Evolutionary conservation across 2,797 vertebrate species (phyloP).

Genomic region (Gila robusta): DNA sequence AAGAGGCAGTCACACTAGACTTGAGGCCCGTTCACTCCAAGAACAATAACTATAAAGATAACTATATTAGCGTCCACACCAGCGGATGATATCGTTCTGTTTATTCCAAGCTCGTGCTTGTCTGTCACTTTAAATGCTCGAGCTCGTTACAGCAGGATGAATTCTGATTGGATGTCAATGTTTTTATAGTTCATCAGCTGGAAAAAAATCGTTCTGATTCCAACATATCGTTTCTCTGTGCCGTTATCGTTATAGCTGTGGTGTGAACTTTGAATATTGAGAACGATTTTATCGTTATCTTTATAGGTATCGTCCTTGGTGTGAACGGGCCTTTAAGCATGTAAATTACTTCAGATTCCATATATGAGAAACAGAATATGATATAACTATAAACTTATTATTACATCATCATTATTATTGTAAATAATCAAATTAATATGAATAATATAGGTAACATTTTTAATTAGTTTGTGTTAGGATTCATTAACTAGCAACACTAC

Average conservation of each 20-base stretch:
- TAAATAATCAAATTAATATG: not conserved
- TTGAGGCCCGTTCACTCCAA: not conserved
- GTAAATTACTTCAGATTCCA: not conserved
- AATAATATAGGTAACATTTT: not conserved
- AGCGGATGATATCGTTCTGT: not conserved
- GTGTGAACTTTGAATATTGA: no score
- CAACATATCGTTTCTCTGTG: no score
- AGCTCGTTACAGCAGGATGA: not conserved
- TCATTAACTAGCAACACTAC: not conserved
- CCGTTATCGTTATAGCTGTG: no score
- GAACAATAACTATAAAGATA: not conserved
- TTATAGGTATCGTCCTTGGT: no score
- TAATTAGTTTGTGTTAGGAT: not conserved
- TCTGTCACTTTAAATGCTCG: not conserved
- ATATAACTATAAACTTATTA: no score
- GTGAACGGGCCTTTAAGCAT: no score
- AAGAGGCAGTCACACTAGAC: not conserved
- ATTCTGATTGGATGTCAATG: no score
- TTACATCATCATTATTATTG: not conserved
- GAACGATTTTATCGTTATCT: no score
- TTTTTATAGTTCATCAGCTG: no score
- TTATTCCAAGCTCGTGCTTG: not conserved
- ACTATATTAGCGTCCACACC: not conserved
- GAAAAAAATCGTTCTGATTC: no score
- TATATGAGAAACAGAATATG: not conserved